These are phyloP conservation scores for Salvator merianae DNA, from an alignment of 2,113 vertebrate species.

Conservation along the genomic window DNA sequence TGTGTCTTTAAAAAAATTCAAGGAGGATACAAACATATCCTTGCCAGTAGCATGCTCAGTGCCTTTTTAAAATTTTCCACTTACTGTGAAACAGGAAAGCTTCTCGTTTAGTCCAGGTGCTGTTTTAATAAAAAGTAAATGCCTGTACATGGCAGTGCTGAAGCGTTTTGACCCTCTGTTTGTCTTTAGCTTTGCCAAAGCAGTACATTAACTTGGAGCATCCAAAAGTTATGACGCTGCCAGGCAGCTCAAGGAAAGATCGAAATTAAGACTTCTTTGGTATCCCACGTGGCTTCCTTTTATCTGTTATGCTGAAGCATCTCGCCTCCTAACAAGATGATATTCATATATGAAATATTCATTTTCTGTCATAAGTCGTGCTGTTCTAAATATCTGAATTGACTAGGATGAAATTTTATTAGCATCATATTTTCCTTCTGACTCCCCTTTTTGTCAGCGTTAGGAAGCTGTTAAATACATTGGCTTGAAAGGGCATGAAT, in stretches of 20 bases:
- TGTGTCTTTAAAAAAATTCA: background rate
- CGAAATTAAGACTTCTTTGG: slow-evolving; percentile 33
- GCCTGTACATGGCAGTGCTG: slow-evolving; percentile 41
- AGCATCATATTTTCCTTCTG: slow-evolving; percentile 64
- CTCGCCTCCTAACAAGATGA: slow-evolving; percentile 30
- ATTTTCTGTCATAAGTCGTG: slow-evolving; percentile 51
- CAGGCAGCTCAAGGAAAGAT: slow-evolving; percentile 18
- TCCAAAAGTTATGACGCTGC: slow-evolving; percentile 35
- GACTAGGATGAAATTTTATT: slow-evolving; percentile 57
- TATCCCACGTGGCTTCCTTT: slow-evolving; percentile 30
- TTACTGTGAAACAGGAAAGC: background rate
- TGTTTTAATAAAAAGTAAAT: slow-evolving; percentile 51
- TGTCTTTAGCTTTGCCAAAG: slow-evolving; percentile 30
- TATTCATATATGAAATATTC: slow-evolving; percentile 63
- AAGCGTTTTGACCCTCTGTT: background rate
- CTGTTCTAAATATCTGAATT: slow-evolving; percentile 45
- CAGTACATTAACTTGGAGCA: slow-evolving; percentile 41
- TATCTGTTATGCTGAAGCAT: slow-evolving; percentile 19
- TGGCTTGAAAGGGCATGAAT: slow-evolving; percentile 41
- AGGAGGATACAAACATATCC: background rate
- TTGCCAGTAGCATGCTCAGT: slow-evolving; percentile 19
- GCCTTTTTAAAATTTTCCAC: slow-evolving; percentile 11
- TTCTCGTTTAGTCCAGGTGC: slow-evolving; percentile 32
- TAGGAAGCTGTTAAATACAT: slow-evolving; percentile 51
- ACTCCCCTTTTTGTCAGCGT: slow-evolving; percentile 56